These are phyloP conservation scores for Tipula lateralis DNA, from an alignment of 2,888 invertebrate genomes.

Conservation along the genomic window DNA sequence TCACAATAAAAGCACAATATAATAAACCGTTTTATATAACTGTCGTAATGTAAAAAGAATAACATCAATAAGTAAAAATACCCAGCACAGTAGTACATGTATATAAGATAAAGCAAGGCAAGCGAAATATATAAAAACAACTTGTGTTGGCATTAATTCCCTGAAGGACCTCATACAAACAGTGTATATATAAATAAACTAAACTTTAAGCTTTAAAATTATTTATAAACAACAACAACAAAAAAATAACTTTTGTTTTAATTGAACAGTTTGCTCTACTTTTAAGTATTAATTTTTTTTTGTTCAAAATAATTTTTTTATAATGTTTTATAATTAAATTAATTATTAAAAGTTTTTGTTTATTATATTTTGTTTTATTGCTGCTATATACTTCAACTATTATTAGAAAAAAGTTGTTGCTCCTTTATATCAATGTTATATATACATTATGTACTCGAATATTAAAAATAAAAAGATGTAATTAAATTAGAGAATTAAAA, in stretches of 20 bases:
- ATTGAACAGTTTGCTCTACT: not conserved
- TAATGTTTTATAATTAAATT: slow-evolving; percentile 19
- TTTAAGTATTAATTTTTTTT: not conserved
- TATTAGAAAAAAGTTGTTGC: not conserved
- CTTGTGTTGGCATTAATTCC: not conserved
- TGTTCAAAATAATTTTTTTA: not conserved
- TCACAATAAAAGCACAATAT: too few species aligned
- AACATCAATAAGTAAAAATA: not conserved
- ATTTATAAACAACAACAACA: not conserved
- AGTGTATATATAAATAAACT: not conserved
- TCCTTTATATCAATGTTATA: not conserved
- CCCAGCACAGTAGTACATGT: not conserved
- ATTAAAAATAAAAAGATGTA: too few species aligned
- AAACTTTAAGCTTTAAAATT: slow-evolving; percentile 7
- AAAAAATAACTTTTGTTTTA: not conserved
- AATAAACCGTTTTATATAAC: not conserved
- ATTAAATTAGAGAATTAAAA: not conserved
- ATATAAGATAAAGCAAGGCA: not conserved
- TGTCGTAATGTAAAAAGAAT: not conserved
- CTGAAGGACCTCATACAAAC: not conserved
- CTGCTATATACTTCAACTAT: not conserved
- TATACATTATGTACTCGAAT: too few species aligned
- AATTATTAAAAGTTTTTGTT: not conserved
- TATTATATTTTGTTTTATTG: not conserved
- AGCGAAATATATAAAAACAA: not conserved